A percentile compares a stretch with the other conserved stretches of the same genome.
phyloP scores from a whole-genome alignment of 2,888 invertebrate genomes.

The Morpho helenor region DNA sequence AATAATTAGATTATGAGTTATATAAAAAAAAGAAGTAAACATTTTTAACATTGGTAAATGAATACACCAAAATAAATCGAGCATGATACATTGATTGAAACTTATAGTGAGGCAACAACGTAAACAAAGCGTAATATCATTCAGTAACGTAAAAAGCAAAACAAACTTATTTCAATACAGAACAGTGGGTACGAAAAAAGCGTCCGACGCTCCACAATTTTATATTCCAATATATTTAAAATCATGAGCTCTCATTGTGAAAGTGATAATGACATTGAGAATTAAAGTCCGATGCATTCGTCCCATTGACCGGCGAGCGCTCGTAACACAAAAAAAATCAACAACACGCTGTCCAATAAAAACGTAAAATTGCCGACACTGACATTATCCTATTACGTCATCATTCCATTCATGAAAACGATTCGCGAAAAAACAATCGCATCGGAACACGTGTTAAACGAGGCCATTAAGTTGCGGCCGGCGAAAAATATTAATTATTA shows the following conservation, averaged over 20 bases:
- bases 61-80: no score
- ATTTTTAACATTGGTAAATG: no score
- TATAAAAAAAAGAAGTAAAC: no score
- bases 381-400: slow-evolving; percentile 79
- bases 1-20: no score
- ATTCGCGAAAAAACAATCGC: slow-evolving; percentile 63
- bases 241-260: slow-evolving; percentile 62
- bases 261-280: slow-evolving; percentile 78
- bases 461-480: slow-evolving; percentile 64
- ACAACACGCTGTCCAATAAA: slow-evolving; percentile 70
- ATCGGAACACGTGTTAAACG: slow-evolving; percentile 72
- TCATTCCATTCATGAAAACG: slow-evolving; percentile 76
- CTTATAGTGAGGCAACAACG: no score
- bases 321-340: slow-evolving; percentile 64
- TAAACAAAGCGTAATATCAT: not conserved
- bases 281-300: slow-evolving; percentile 72
- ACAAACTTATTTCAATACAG: slow-evolving; percentile 8
- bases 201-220: slow-evolving; percentile 26
- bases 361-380: slow-evolving; percentile 74
- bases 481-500: slow-evolving; percentile 78
- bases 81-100: no score
- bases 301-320: slow-evolving; percentile 65
- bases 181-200: slow-evolving; percentile 20
- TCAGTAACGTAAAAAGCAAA: not conserved
- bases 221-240: slow-evolving; percentile 36